A percentile compares a stretch with the other conserved stretches of the same genome.
phyloP scores from a whole-genome alignment of 1,140 invertebrate genomes.

The Cheumatopsyche charites region DNA sequence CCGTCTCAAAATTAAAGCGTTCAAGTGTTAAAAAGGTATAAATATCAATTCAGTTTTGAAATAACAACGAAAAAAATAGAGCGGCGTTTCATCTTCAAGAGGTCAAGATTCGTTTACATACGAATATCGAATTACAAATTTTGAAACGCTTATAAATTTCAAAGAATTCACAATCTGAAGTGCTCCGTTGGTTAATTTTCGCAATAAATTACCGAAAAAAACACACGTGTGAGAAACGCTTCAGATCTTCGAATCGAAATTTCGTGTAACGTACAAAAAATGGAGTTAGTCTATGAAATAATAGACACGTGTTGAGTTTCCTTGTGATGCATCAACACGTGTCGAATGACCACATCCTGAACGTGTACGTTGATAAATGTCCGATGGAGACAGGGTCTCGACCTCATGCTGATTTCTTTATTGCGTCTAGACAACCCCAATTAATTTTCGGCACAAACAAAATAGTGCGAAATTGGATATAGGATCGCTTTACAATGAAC shows the following conservation, averaged over 20 bases:
- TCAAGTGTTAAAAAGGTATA: conserved; percentile 35
- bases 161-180: too few relatives aligned
- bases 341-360: conserved; percentile 9
- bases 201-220: too few relatives aligned
- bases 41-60: conserved; percentile 8
- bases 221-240: too few relatives aligned
- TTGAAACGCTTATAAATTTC: too few relatives aligned
- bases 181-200: too few relatives aligned
- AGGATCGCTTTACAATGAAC: too few relatives aligned
- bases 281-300: too few relatives aligned
- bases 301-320: too few relatives aligned
- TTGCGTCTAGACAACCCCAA: background rate
- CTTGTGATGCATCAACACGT: background rate
- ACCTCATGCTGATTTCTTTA: conserved; percentile 1
- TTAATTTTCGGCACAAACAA: too few relatives aligned
- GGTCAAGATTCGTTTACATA: conserved; percentile 24
- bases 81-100: background rate
- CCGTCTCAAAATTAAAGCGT: conserved; percentile 1
- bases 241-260: too few relatives aligned
- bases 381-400: conserved; percentile 3
- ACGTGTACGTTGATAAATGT: background rate
- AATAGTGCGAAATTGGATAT: too few relatives aligned
- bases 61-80: background rate
- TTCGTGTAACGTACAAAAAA: too few relatives aligned
- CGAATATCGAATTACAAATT: background rate